A percentile compares a stretch with the other conserved stretches of the same genome.
phyloP scores from a whole-genome alignment of 2,888 invertebrate species.

The Invenusta paracnida region DNA sequence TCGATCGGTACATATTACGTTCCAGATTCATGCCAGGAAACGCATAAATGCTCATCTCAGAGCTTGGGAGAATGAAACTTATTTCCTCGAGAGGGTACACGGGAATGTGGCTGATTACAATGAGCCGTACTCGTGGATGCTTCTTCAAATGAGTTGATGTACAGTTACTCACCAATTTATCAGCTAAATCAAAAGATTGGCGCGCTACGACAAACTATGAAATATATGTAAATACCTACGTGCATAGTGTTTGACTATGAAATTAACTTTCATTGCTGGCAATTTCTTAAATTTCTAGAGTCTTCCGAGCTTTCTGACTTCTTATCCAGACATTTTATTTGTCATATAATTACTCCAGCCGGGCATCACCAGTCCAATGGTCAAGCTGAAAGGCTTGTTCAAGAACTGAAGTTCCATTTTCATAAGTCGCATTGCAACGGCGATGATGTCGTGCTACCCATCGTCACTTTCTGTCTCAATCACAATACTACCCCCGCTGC shows the following conservation, averaged over 20 bases:
- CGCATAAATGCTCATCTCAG: background rate
- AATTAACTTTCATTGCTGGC: slow-evolving; percentile 24
- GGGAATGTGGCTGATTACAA: background rate
- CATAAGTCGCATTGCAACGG: background rate
- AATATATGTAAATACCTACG: background rate
- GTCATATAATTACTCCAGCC: background rate
- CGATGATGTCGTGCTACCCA: background rate
- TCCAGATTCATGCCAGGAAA: slow-evolving; percentile 32
- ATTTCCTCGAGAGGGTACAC: slow-evolving; percentile 25
- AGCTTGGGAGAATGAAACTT: background rate
- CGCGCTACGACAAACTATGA: slow-evolving; percentile 8
- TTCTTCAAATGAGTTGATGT: slow-evolving; percentile 38
- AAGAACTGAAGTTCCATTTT: slow-evolving; percentile 1
- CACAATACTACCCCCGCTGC: slow-evolving; percentile 25
- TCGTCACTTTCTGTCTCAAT: background rate
- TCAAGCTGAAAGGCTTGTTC: background rate
- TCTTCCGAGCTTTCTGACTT: slow-evolving; percentile 6
- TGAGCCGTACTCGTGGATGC: background rate
- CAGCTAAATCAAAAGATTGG: background rate
- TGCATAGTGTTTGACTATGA: slow-evolving; percentile 33
- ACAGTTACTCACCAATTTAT: background rate
- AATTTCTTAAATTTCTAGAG: slow-evolving; percentile 27
- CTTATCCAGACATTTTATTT: background rate
- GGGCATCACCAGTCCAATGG: slow-evolving; percentile 27
- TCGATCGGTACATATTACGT: slow-evolving; percentile 16